A percentile compares a stretch with the other conserved stretches of the same genome.
Evolutionary conservation across 2,113 vertebrate genomes (phyloP).

Genomic region (Chinchilla lanigera): DNA sequence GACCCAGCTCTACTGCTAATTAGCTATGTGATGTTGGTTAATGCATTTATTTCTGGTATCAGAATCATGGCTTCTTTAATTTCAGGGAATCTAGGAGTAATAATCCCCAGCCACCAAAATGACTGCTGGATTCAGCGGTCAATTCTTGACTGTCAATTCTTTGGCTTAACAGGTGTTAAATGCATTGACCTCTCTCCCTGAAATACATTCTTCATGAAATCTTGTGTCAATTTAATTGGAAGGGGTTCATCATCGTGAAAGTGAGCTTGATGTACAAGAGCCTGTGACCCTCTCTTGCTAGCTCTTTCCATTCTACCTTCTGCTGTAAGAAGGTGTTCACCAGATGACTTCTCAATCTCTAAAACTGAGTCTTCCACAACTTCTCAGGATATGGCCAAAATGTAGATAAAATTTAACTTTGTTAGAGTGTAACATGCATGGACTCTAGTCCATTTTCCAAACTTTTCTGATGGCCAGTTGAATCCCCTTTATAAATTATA

Average conservation of each 20-base stretch:
- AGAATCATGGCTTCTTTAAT: background rate
- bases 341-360: background rate
- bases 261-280: no score
- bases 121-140: background rate
- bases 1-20: background rate
- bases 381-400: no score
- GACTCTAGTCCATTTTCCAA: no score
- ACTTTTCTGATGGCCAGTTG: no score
- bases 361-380: no score
- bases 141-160: background rate
- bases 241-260: background rate
- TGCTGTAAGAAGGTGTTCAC: no score
- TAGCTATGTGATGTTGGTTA: background rate
- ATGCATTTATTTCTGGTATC: background rate
- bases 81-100: background rate
- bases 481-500: no score
- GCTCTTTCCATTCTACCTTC: background rate
- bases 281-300: background rate
- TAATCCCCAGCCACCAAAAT: background rate
- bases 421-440: no score
- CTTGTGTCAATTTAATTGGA: no score
- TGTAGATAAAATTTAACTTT: no score
- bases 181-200: background rate
- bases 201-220: background rate
- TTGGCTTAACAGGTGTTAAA: background rate